Conservation (phyloP, 2,797 vertebrate species). For the Perodicticus potto region DNA sequence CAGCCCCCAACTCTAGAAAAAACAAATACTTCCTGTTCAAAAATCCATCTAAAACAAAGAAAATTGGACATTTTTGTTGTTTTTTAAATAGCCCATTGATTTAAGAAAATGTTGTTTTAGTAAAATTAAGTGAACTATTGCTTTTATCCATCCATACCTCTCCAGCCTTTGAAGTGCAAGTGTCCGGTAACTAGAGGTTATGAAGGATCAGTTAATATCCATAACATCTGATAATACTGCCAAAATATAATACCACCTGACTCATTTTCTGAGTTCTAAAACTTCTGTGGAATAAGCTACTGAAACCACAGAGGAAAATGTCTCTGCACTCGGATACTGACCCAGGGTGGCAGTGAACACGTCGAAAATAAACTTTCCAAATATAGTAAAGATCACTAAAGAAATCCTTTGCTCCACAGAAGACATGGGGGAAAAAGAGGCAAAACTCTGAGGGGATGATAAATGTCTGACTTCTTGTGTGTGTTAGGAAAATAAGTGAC, state of each 20-base stretch:
- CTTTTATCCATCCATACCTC: neutral
- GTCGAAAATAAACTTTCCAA: neutral
- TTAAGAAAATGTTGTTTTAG: neutral
- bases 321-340: neutral
- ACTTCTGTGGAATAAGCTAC: neutral
- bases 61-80: neutral
- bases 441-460: neutral
- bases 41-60: neutral
- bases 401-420: conserved; percentile 4
- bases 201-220: neutral
- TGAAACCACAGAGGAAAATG: neutral
- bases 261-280: neutral
- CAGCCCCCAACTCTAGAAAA: neutral
- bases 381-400: neutral
- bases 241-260: neutral
- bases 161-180: neutral
- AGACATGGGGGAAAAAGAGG: neutral
- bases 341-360: neutral
- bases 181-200: neutral
- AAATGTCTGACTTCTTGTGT: neutral
- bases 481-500: neutral
- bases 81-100: neutral
- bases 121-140: conserved; percentile 7
- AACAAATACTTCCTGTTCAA: neutral
- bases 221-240: neutral